Evolutionary conservation across 2,888 invertebrate genomes (phyloP).

Genomic region (Cremastinae sp.): DNA sequence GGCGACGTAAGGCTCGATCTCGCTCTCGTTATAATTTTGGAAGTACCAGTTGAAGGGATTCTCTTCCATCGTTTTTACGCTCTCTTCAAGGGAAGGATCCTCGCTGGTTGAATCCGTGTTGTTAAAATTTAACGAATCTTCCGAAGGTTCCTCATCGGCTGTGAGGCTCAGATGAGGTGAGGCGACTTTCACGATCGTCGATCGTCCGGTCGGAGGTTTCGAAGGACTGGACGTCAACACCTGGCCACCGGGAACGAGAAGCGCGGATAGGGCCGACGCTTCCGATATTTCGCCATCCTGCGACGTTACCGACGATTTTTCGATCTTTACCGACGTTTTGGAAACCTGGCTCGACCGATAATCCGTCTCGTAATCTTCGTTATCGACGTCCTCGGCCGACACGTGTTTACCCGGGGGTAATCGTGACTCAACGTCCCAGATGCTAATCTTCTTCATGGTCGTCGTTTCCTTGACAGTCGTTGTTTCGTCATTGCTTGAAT

Average conservation of each 20-base stretch:
- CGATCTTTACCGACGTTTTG: no score
- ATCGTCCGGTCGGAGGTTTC: slow-evolving; percentile 81
- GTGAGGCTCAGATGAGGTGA: slow-evolving; percentile 76
- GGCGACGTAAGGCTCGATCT: slow-evolving; percentile 82
- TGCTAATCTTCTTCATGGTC: slow-evolving; percentile 65
- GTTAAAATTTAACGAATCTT: slow-evolving; percentile 36
- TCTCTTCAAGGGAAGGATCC: slow-evolving; percentile 70
- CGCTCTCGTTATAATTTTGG: slow-evolving; percentile 89
- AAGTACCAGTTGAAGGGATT: slow-evolving; percentile 91
- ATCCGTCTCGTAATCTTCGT: slow-evolving; percentile 31
- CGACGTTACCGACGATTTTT: slow-evolving; percentile 39
- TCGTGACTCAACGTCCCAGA: slow-evolving; percentile 52
- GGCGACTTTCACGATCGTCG: slow-evolving; percentile 84
- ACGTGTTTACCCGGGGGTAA: slow-evolving; percentile 42
- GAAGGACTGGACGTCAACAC: slow-evolving; percentile 78
- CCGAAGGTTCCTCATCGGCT: slow-evolving; percentile 58
- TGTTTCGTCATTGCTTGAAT: slow-evolving; percentile 65
- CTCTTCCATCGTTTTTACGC: slow-evolving; percentile 81
- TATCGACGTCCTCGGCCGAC: slow-evolving; percentile 38
- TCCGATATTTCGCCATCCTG: slow-evolving; percentile 78
- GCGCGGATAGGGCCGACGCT: slow-evolving; percentile 83
- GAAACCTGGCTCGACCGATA: slow-evolving; percentile 36
- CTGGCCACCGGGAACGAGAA: slow-evolving; percentile 84
- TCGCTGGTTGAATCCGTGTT: background rate
- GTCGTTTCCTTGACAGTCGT: slow-evolving; percentile 16